Conservation (phyloP, 2,113 vertebrate species). For the Urocolius indicus region DNA sequence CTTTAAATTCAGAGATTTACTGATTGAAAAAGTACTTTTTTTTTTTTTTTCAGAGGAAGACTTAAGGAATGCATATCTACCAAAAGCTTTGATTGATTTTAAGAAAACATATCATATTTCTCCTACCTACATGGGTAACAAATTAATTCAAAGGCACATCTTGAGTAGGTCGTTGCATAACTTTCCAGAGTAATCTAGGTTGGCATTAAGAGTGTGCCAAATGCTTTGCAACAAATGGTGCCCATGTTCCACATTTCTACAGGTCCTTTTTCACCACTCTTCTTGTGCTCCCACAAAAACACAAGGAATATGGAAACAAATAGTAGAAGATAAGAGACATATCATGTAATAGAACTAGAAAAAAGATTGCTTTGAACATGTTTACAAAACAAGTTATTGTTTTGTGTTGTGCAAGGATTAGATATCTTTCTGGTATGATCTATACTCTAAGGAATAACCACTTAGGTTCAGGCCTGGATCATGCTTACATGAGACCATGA, state of each 20-base stretch:
- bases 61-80: background rate
- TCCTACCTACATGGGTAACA: background rate
- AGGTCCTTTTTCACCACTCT: background rate
- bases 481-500: background rate
- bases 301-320: background rate
- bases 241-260: background rate
- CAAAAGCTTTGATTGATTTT: background rate
- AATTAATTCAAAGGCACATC: background rate
- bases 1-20: background rate
- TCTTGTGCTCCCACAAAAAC: background rate
- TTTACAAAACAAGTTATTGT: conserved; percentile 22
- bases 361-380: background rate
- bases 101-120: background rate
- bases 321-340: background rate
- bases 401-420: background rate
- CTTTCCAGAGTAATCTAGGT: background rate
- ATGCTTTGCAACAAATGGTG: background rate
- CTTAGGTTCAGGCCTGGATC: background rate
- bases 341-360: background rate
- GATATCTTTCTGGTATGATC: background rate
- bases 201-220: background rate
- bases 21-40: background rate
- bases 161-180: background rate
- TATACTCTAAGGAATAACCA: background rate
- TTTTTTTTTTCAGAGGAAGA: background rate